Evolutionary conservation across 2,113 vertebrate species (phyloP).

Genomic region (Epinephelus cyanopodus): DNA sequence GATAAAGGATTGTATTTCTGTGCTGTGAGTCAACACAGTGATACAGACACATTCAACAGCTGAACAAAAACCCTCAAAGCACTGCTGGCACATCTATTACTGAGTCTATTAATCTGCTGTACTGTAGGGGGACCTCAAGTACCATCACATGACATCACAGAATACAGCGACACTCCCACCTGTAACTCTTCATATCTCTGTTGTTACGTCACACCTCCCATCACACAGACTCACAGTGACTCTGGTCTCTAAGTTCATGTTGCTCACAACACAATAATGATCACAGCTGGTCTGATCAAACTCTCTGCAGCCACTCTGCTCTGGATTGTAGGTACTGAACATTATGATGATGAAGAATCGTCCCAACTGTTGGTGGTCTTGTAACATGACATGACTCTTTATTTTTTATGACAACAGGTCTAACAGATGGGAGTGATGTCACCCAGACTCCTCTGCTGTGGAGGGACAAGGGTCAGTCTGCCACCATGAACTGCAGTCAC

Average conservation of each 20-base stretch:
- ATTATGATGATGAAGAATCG: too few species aligned
- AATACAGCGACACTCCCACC: too few species aligned
- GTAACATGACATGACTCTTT: neutral
- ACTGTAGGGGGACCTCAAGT: neutral
- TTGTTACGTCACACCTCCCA: too few species aligned
- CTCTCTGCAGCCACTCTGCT: slow-evolving; percentile 11
- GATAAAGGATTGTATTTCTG: slow-evolving; percentile 51
- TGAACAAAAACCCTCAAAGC: slow-evolving; percentile 44
- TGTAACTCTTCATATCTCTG: neutral
- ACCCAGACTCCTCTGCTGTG: slow-evolving; percentile 42
- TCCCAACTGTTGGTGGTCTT: too few species aligned
- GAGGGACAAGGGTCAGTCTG: neutral
- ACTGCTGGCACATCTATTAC: neutral
- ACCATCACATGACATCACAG: neutral
- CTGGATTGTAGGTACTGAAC: neutral
- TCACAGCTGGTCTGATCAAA: neutral
- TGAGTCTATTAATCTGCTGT: neutral
- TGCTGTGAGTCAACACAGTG: slow-evolving; percentile 46
- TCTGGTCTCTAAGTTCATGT: neutral
- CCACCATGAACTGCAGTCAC: slow-evolving; percentile 45
- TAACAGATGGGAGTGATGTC: slow-evolving; percentile 31
- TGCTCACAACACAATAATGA: neutral
- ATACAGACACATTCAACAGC: neutral
- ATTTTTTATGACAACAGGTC: neutral
- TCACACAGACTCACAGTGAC: neutral